Evolutionary conservation across 53 echinoderm and acorn worm genomes (phyloP), one percentile per base, ranked within the genome.

Genomic region (Arbacia lixula): DNA sequence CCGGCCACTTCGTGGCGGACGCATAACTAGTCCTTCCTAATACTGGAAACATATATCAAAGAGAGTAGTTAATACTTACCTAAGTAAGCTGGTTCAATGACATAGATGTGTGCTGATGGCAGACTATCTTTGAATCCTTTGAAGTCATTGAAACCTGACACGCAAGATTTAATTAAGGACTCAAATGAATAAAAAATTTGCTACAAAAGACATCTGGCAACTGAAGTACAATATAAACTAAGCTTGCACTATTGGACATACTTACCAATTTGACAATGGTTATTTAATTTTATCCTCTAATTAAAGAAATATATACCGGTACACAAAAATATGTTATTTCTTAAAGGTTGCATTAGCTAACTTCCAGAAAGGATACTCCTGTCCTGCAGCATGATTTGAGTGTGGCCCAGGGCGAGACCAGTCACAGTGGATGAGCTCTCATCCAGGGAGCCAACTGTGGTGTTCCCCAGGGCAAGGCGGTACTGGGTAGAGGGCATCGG

Each of bases 401-500:
- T 98, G 79, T 84, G 89, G 60, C 98, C 98, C 27, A 94, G 92
- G n/a, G 86, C 71, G 2, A 94, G 58, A 41, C 94, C 98, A 54
- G 94, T 94, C 53, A 98, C 88, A 62, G 83, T 85, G 6, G 92
- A 92, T 25, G 88, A 85, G 17, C 66, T 69, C 41, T 71, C 79
- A 34, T 89, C 85, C 26, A 98, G 81, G 28, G 79, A 90, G n/a
- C 92, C 98, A 29, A 92, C 82, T 6, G 63, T 64, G 36, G 76
- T 72, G 52, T 94, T 83, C 34, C 73, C 84, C n/a, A 98, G 78
- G 33, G 90, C 90, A 21, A 94, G 79, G 17, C 77, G 67, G 83
- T 98, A 98, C 86, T 98, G 98, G n/a, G 83, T 85, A 1, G 98
- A 98, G 14, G 98, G 98, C 98, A 98, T 92, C 2, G 92, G 83